Conservation (phyloP, 2,888 invertebrate species). For the Teleiodes luculella region DNA sequence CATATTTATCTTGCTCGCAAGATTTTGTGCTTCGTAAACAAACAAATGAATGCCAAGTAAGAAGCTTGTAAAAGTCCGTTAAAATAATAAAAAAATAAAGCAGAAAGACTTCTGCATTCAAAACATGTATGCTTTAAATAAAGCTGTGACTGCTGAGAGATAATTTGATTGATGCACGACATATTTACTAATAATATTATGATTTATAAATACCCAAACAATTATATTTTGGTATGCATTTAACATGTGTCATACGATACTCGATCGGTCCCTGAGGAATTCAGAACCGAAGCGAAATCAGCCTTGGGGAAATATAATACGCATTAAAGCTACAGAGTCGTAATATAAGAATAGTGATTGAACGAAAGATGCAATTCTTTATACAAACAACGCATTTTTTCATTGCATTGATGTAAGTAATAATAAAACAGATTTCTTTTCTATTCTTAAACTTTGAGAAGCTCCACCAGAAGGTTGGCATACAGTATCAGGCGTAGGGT, state of each 20-base stretch:
- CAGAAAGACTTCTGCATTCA: no score
- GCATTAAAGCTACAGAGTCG: background rate
- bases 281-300: background rate
- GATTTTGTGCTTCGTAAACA: no score
- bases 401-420: background rate
- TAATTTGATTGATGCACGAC: background rate
- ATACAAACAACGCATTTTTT: background rate
- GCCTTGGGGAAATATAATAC: background rate
- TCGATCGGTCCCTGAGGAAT: background rate
- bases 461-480: conserved; percentile 32
- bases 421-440: background rate
- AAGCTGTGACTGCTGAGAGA: background rate
- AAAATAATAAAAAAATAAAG: no score
- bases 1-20: no score
- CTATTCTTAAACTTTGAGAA: conserved; percentile 41
- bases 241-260: background rate
- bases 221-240: background rate
- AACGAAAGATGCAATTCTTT: background rate
- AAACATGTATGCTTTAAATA: no score
- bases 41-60: no score
- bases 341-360: background rate
- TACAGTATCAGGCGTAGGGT: conserved; percentile 45
- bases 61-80: no score
- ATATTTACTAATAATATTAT: background rate
- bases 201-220: no score